Evolutionary conservation across 2,888 invertebrate genomes (phyloP), one percentile per base, ranked within the genome.

Genomic region (Trissolcus brochymenae): DNA sequence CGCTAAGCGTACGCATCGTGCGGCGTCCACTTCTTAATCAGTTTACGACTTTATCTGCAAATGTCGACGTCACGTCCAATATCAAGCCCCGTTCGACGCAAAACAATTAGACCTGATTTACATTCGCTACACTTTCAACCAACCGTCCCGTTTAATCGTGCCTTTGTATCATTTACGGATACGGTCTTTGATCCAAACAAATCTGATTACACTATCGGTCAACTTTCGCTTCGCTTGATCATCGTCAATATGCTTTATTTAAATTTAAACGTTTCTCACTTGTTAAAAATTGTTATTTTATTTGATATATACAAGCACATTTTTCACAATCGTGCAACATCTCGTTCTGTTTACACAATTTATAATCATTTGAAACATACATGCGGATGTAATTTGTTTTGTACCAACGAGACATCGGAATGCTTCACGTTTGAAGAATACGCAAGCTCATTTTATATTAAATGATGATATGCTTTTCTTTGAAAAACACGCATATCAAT

Each of bases 11-110:
- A 17, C 65, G 49, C 17, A 65, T 16, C 72, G 72, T 49, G 49
- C 7, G 57, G 17, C 62, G 55, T 65, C 54, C 57, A 21, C 25
- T 59, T 53, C 53, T 67, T 74, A 67, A 74, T 74, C 67, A 57
- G 67, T 74, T 74, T 74, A 74, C 62, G 67, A 67, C 74, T 61
- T 61, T 43, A 73, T 73, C 56, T 54, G 56, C 7, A 41, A 41
- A 56, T 43, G 16, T 50, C 55, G 35, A 60, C 54, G 49, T 68
- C 68, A 43, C 49, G 25, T 59, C 60, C 17, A 68, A 54, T 60
- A 60, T 61, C 61, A 29, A 25, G 11, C 11, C 9, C 51, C 57
- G 19, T 6, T 21, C 6, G 13, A 35, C 50, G 55, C 6, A 70
- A 61, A 61, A 70, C 61, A 70, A 55, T 70, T 70, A 61, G 49